Conservation (phyloP, 2,888 invertebrate species). For the Cyaniris semiargus region DNA sequence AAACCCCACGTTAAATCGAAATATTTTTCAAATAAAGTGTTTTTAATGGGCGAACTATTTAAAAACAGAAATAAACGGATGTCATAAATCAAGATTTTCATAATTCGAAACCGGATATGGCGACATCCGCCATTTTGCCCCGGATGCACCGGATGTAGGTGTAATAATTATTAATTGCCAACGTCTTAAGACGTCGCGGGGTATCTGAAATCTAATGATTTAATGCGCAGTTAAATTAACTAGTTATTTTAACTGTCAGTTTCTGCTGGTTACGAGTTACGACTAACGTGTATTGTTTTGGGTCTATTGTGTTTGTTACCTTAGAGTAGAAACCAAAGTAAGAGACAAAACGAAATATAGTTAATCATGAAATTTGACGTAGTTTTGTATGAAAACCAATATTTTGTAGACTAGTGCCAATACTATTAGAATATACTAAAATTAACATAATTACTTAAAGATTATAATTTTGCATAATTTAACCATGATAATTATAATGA, state of each 20-base stretch:
- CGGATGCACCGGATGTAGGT: constrained; percentile 71
- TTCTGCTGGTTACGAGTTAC: neutral
- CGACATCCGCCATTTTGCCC: constrained; percentile 52
- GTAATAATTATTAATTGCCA: constrained; percentile 78
- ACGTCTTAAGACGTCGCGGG: constrained; percentile 64
- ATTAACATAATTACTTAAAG: too few species aligned
- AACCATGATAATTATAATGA: too few species aligned
- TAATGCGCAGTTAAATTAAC: constrained; percentile 41
- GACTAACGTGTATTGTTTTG: constrained; percentile 2
- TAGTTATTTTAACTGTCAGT: constrained; percentile 23
- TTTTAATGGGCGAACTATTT: constrained; percentile 12
- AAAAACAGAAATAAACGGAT: constrained; percentile 1
- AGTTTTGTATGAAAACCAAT: too few species aligned
- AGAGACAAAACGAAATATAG: too few species aligned
- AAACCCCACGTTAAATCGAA: neutral
- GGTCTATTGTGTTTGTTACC: neutral
- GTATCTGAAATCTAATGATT: constrained; percentile 51
- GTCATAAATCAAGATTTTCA: constrained; percentile 22
- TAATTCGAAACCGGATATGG: constrained; percentile 38
- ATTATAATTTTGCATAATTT: too few species aligned
- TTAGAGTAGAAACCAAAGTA: neutral
- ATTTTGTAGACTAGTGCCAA: too few species aligned
- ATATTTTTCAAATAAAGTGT: constrained; percentile 12
- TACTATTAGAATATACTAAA: too few species aligned
- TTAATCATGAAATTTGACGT: too few species aligned